Evolutionary conservation across 2,797 vertebrate species (phyloP), one percentile per base, ranked within the genome.

Genomic region (Scomberomorus guttatus): DNA sequence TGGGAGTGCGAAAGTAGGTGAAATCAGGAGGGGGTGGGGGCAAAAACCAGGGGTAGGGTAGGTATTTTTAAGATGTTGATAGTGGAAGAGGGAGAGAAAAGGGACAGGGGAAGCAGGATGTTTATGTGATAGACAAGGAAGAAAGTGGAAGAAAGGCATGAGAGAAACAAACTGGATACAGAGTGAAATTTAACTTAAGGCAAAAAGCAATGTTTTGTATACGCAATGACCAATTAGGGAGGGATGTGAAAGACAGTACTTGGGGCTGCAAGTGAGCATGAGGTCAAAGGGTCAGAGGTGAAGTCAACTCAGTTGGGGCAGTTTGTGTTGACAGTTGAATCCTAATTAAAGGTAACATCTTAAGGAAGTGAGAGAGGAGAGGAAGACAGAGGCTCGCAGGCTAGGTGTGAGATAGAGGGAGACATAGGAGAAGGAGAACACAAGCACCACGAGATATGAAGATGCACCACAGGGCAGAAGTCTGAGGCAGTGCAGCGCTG

Each of bases 331-430:
- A 83, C 87, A 72, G 58, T 60, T 81, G 71, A 80, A 79, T 88
- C 83, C 80, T 84, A 87, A 92, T 92, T 90, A 90, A 89, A 89
- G 56, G 46, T 32, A 61, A 44, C 18, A 14, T 75, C 79, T 80
- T 89, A 37, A 37, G 80, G 77, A 51, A 68, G 69, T 13, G 48
- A 77, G 71, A 70, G 72, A 66, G 57, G 48, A 65, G 57, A 71
- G 44, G 44, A 76, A 51, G 64, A 64, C 54, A 68, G 39, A 44
- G 62, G 25, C 52, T 79, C 18, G 1, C 59, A 51, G 27, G 71
- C 11, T 51, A 22, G 67, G 37, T 51, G 63, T 29, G 54, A 70
- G 73, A 17, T 15, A 39, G 34, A 77, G 39, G 27, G 54, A 65
- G 72, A 63, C 2, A 20, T 50, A 55, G 32, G 50, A 71, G 32